Percentiles rank a stretch among this genome's conserved stretches.
These are phyloP conservation scores for Sitophilus oryzae DNA, from an alignment of 1,140 invertebrate genomes.

Conservation along the genomic window DNA sequence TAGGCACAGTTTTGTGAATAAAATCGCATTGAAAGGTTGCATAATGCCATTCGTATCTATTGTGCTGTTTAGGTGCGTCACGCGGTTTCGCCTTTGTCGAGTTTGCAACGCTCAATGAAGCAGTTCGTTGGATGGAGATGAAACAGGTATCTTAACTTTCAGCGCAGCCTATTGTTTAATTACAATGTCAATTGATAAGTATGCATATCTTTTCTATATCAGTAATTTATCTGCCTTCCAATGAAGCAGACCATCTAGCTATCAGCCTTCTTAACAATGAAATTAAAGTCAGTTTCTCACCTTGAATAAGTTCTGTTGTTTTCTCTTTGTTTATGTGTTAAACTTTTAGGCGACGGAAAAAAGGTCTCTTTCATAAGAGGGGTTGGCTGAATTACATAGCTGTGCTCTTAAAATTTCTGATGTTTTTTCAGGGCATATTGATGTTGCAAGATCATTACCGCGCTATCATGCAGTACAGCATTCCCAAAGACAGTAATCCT, in stretches of 20 bases:
- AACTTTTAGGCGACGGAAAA: constrained; percentile 34
- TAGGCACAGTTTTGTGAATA: constrained; percentile 38
- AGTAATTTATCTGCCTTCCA: constrained; percentile 6
- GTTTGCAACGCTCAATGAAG: constrained; percentile 84
- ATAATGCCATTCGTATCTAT: constrained; percentile 46
- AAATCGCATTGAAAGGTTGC: constrained; percentile 34
- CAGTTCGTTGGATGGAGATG: constrained; percentile 86
- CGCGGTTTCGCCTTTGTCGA: constrained; percentile 94
- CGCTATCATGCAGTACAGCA: constrained; percentile 66
- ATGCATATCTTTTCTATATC: constrained; percentile 10
- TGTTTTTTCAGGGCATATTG: constrained; percentile 55
- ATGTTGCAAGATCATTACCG: constrained; percentile 66
- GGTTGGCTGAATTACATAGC: constrained; percentile 23
- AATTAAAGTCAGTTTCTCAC: neutral
- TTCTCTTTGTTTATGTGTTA: constrained; percentile 2
- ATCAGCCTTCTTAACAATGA: constrained; percentile 16
- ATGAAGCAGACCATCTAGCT: constrained; percentile 5
- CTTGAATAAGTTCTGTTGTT: too few species aligned
- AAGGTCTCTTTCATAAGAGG: constrained; percentile 44
- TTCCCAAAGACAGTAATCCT: constrained; percentile 51
- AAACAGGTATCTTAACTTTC: constrained; percentile 71
- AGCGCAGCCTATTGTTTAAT: constrained; percentile 11
- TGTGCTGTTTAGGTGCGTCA: constrained; percentile 68
- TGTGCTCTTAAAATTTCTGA: constrained; percentile 25
- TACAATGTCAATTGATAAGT: constrained; percentile 19